phyloP scores from a whole-genome alignment of 2,113 vertebrate species.

The Copsychus sechellarum region DNA sequence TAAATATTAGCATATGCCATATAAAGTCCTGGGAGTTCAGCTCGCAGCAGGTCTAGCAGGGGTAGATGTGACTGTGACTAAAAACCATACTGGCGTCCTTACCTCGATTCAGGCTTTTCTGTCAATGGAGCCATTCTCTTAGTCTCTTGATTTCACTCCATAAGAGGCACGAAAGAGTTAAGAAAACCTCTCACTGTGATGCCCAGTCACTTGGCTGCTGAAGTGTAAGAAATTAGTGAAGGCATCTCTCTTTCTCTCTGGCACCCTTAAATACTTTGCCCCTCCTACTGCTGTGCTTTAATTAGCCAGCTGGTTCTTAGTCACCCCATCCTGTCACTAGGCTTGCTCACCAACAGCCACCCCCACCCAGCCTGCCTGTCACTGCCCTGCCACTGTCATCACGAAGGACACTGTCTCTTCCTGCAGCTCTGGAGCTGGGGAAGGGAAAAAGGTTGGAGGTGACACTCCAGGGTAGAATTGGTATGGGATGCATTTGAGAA shows the following conservation, averaged over 20 bases:
- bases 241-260: not conserved
- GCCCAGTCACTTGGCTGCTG: not conserved
- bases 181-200: not conserved
- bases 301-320: conserved; percentile 61
- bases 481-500: not conserved
- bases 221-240: conserved; percentile 21
- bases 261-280: conserved; percentile 54
- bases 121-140: conserved; percentile 61
- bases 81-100: not conserved
- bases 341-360: conserved; percentile 42
- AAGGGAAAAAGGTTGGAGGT: not conserved
- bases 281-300: conserved; percentile 62
- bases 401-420: not conserved
- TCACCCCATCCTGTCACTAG: conserved; percentile 46
- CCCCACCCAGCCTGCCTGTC: conserved; percentile 48
- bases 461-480: not conserved
- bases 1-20: not conserved
- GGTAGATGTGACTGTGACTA: not conserved
- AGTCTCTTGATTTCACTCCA: not conserved
- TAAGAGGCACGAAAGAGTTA: not conserved
- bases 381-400: conserved; percentile 34
- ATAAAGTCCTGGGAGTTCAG: not conserved
- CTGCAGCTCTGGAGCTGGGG: not conserved
- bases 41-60: not conserved
- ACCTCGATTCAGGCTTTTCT: conserved; percentile 61